Base-by-base conservation (phyloP, 2,113 vertebrate species). In the Hydrolagus affinis region DNA sequence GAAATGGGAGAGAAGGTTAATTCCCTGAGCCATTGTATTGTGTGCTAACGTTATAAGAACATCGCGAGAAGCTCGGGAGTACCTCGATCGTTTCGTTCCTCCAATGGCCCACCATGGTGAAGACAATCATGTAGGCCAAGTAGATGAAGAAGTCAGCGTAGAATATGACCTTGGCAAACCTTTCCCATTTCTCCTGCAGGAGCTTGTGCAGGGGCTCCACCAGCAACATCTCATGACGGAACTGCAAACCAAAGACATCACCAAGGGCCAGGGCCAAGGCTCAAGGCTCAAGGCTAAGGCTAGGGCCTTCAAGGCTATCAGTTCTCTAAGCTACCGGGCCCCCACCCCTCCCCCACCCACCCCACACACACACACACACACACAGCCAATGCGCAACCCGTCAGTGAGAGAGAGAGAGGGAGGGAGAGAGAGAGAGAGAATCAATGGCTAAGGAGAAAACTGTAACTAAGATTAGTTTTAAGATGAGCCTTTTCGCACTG, bases 151-250 rank as follows among this genome's bases (percentile, higher is more conserved):
- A 96, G 89, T 95, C 96, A 68, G 95, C 73, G 85, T 93, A 90
- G 91, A 99, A 98, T 71, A 97, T 94, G 85, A 87, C 89, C n/a
- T 92, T 85, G 8, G 92, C 94, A 87, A 96, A 97, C 0, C 70
- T 91, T 62, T 94, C 90, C 98, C 97, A 99, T 89, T 99, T 99
- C 0, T 93, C 92, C 80, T 98, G 93, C 17, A 98, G 93, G 70
- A 99, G 89, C 70, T 90, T 93, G 89, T 92, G 94, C 86, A 98
- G 90, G 0, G 95, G 97, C 87, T 98, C 97, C 75, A 94, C 89
- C 85, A 95, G 89, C 11, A 98, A 94, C 97, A 98, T 97, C 86
- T 95, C 92, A 44, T 96, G 96, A 21, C 96, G 96, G 85, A 96
- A 94, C 97, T 99, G 86, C 30, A 44, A 8, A 17, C 11, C 9